Evolutionary conservation across 1,140 invertebrate genomes (phyloP).

Genomic region (Drosophila kikkawai): DNA sequence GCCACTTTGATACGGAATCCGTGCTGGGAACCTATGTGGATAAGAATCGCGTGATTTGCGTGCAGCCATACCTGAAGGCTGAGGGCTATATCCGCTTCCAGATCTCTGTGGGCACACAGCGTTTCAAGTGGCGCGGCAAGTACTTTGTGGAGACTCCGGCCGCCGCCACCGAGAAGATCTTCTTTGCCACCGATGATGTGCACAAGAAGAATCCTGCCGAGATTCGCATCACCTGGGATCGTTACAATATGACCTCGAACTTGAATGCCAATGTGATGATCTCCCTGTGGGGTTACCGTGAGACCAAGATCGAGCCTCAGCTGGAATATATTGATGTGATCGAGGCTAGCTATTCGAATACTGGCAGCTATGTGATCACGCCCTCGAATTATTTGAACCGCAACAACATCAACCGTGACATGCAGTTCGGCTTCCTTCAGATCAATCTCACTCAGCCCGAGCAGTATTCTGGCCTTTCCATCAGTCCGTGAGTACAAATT

Average conservation of each 20-base stretch:
- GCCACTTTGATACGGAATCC: constrained; percentile 92
- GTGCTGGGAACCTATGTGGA: constrained; percentile 91
- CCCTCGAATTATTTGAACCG: constrained; percentile 89
- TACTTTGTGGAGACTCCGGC: constrained; percentile 96
- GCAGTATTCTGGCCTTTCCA: constrained; percentile 88
- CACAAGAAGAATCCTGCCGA: constrained; percentile 90
- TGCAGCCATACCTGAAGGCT: constrained; percentile 94
- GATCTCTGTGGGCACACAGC: constrained; percentile 93
- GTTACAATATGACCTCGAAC: constrained; percentile 93
- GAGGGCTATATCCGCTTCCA: constrained; percentile 96
- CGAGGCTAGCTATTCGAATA: constrained; percentile 88
- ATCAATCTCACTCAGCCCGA: constrained; percentile 94
- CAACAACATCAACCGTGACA: constrained; percentile 89
- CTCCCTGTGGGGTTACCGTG: constrained; percentile 94
- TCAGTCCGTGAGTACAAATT: constrained; percentile 91
- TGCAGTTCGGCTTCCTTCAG: constrained; percentile 95
- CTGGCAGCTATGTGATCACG: constrained; percentile 89
- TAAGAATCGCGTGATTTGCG: constrained; percentile 93
- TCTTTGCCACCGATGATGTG: constrained; percentile 90
- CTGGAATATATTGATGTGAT: constrained; percentile 88
- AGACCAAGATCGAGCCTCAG: constrained; percentile 90
- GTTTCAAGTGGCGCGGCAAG: constrained; percentile 95
- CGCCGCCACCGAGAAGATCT: constrained; percentile 93
- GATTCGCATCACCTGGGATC: constrained; percentile 93
- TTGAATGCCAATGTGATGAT: constrained; percentile 91